Evolutionary conservation across 1,140 invertebrate species (phyloP), one percentile per base, ranked within the genome.

Genomic region (Venturia canescens): DNA sequence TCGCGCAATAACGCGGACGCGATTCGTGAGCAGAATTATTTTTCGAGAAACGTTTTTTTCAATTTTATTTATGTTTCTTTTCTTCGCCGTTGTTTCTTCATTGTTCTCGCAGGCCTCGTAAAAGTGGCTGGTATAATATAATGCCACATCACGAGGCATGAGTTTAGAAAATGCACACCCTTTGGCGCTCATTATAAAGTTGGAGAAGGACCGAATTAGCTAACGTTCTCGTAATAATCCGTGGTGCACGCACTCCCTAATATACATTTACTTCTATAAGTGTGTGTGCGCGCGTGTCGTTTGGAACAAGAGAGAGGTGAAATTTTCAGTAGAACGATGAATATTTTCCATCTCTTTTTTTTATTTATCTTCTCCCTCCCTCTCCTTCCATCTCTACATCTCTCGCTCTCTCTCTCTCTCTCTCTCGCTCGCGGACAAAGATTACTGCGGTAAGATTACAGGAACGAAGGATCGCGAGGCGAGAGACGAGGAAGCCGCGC

Each of bases 371-470:
- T 31, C 6, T 34, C 31, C 38, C 31, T 15, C 29, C 23, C 31
- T 5, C 27, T 72, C 21, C 4, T 26, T 5, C 38, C 44, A 72
- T 72, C 70, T 72, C 60, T 66, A 6, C 3, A 23, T 66, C 23
- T 7, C 60, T 66, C n/a, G 5, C 38, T 21, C 23, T 74, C 34
- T 44, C 57, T 82, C 38, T 26, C 21, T 26, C 70, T 27, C 67
- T 50, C 29, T 23, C 9, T 79, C 60, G 29, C 34, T 57, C 72
- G 69, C n/a, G 38, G 80, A 27, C 60, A 23, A 27, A 77, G 74
- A 82, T 74, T 82, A 66, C 76, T 80, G 69, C 27, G 15, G 48
- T 23, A 67, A 53, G 63, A 57, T 81, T 79, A 75, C 74, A 77
- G 21, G 48, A 76, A 63, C 44, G 66, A 71, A 44, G 75, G 23